phyloP scores from a whole-genome alignment of 1,140 invertebrate genomes.

The Sarcophaga peregrina region DNA sequence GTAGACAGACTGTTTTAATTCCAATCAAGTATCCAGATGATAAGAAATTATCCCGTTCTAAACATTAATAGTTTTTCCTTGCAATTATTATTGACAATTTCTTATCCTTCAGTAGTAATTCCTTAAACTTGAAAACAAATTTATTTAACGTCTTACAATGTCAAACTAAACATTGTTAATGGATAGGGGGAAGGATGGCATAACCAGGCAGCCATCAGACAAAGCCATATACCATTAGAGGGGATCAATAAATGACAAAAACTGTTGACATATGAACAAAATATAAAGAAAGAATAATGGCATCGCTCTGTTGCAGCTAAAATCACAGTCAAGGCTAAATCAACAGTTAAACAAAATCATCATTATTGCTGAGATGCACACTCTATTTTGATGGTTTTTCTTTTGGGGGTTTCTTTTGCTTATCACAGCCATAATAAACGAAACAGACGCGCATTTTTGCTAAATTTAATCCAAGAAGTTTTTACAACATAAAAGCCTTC shows the following conservation, averaged over 20 bases:
- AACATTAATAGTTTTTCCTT: no score
- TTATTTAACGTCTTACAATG: no score
- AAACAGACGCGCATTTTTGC: not conserved
- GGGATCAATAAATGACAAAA: constrained; percentile 4
- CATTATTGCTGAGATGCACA: not conserved
- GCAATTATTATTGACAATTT: no score
- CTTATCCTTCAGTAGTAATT: no score
- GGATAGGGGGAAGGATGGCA: no score
- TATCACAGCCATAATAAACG: not conserved
- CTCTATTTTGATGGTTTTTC: not conserved
- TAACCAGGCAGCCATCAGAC: not conserved
- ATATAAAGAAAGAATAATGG: not conserved
- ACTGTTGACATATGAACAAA: constrained; percentile 3
- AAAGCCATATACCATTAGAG: not conserved
- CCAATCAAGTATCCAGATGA: no score
- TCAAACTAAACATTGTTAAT: no score
- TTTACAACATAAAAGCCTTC: not conserved
- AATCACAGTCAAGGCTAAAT: not conserved
- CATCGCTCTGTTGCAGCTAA: not conserved
- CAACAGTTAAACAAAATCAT: not conserved
- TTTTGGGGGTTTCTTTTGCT: not conserved
- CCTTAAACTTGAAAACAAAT: no score
- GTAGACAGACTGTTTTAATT: no score
- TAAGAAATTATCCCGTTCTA: no score
- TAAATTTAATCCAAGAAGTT: constrained; percentile 6